Conservation (phyloP, 2,113 vertebrate species). For the Cryptoleucopteryx plumbea region DNA sequence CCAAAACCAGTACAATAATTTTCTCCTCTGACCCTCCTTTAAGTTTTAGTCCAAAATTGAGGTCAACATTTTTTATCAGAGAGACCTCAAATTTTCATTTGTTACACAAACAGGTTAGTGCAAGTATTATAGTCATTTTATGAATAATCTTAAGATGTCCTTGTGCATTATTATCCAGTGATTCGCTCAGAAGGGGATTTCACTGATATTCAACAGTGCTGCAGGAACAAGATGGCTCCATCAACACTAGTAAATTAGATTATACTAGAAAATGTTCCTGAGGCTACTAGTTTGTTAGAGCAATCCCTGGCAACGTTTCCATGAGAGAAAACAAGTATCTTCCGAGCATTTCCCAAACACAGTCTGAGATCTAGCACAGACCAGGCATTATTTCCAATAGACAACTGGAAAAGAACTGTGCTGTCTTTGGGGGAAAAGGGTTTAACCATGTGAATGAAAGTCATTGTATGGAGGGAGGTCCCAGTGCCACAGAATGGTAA, state of each 20-base stretch:
- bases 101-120: not conserved
- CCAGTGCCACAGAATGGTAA: not conserved
- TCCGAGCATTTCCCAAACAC: not conserved
- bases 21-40: not conserved
- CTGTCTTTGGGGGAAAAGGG: not conserved
- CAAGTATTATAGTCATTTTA: not conserved
- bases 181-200: not conserved
- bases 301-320: not conserved
- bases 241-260: not conserved
- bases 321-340: not conserved
- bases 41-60: not conserved
- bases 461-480: not conserved
- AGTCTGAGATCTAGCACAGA: not conserved
- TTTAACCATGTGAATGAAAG: not conserved
- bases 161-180: not conserved
- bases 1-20: not conserved
- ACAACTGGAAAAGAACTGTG: not conserved
- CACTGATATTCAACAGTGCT: not conserved
- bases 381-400: not conserved
- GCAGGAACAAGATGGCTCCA: not conserved
- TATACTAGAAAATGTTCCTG: not conserved
- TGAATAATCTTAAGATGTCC: not conserved
- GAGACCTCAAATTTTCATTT: not conserved
- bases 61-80: not conserved
- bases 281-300: not conserved